Evolutionary conservation across 2,888 invertebrate species (phyloP), one percentile per base, ranked within the genome.

Genomic region (Orgyia antiqua): DNA sequence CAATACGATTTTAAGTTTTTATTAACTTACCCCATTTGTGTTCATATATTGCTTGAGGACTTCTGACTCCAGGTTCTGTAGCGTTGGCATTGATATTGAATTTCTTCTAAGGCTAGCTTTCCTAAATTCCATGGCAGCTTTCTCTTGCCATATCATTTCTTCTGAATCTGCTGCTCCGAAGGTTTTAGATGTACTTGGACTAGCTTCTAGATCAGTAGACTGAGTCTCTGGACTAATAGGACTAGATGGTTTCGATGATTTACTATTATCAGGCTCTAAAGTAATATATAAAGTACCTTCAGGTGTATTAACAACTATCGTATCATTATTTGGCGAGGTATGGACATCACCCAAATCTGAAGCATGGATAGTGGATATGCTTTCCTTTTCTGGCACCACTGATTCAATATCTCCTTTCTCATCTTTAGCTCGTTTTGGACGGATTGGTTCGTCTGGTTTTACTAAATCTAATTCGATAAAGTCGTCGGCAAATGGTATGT

Each of bases 21-120:
- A n/a, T n/a, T n/a, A n/a, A 63, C 80, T 73, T 33, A 84, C 83
- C 66, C 58, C 70, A 44, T 75, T 74, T 18, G 65, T 67, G 24
- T 67, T 68, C 45, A 73, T 31, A 42, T 73, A 82, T 38, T 78
- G 87, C 55, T 60, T 70, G 45, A 91, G 51, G 4, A 89, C 88
- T 51, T 90, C 88, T 46, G 88, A 49, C 37, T 91, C 91, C 66
- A 93, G 73, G 30, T 91, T 90, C 57, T 92, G 90, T 35, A 94
- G 77, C 45, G 88, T 87, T 2, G 94, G 94, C 86, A 94, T 87
- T 2, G 94, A 93, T 40, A 92, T 91, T 2, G 93, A 93, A 48
- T 92, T 92, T 45, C 92, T 88, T 28, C 93, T 84, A 29, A 90
- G 61, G 28, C 68, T 71, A 3, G 66, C 64, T 36, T 56, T 62